Evolutionary conservation across 2,888 invertebrate species (phyloP), one percentile per base, ranked within the genome.

Genomic region (Portevinia maculata): DNA sequence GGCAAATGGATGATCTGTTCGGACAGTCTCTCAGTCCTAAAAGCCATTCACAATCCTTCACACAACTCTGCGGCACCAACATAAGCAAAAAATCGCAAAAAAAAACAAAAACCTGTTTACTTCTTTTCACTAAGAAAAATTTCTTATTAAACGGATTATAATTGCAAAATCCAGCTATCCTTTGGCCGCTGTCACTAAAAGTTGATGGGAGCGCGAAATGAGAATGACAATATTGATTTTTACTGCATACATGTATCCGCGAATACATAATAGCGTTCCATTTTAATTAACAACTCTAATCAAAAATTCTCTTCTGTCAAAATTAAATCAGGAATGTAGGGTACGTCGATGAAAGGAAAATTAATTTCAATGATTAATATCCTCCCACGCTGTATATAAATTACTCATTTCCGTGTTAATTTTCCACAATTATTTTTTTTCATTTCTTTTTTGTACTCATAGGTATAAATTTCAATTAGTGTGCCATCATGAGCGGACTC

Each of bases 311-410:
- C 32, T 52, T 32, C 52, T 32, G 30, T 32, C 17, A 32, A 9
- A 17, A 52, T 8, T 8, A 34, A 1, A 32, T 34, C 34, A 34
- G 3, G 11, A 3, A 34, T 5, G 34, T 3, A 11, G 34, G 34
- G 34, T 34, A 11, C 34, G 8, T 11, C 11, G 34, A 39, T 52
- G 50, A 37, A 53, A 53, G 8, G 73, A 37, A 64, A 46, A 71
- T 62, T 71, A 62, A 62, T 62, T 37, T 71, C 53, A 53, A 44
- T 62, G 53, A 55, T 73, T 64, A 73, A 73, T 62, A 28, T 53
- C 37, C 73, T 55, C 11, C 34, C 15, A 24, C 24, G 2, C 5
- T 24, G 37, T 55, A 28, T 11, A 39, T 19, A 59, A 50, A 70
- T 73, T 62, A 55, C 34, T 55, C 17, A 21, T 53, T 55, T 55